Percentiles rank a stretch among this genome's conserved stretches.
phyloP scores from a whole-genome alignment of 2,888 invertebrate species.

The Chalcosyrphus nemorum region DNA sequence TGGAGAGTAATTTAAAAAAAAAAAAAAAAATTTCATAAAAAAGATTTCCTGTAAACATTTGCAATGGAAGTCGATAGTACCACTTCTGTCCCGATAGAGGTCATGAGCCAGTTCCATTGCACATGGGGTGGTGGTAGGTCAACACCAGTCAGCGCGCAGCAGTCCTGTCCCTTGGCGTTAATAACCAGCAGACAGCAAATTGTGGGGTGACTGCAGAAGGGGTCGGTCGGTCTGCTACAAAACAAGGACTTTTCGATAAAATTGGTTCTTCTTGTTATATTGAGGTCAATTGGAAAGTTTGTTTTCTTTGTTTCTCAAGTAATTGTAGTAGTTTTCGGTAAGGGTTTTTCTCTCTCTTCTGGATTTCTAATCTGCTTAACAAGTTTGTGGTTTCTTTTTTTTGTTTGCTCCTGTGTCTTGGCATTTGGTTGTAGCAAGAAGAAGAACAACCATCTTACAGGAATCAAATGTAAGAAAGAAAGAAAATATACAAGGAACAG shows the following conservation, averaged over 20 bases:
- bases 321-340: constrained; percentile 35
- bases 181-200: constrained; percentile 65
- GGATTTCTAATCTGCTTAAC: constrained; percentile 72
- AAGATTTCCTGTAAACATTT: constrained; percentile 53
- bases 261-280: constrained; percentile 59
- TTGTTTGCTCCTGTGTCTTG: background rate
- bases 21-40: constrained; percentile 39
- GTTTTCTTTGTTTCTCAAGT: constrained; percentile 65
- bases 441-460: background rate
- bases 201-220: background rate
- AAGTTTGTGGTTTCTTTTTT: constrained; percentile 60
- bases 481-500: constrained; percentile 24
- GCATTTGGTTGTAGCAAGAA: too few species aligned
- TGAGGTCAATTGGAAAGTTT: constrained; percentile 71
- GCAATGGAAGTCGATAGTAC: constrained; percentile 41
- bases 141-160: constrained; percentile 38
- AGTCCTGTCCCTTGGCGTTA: constrained; percentile 58
- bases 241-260: constrained; percentile 68
- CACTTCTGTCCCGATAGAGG: constrained; percentile 28
- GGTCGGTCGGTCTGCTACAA: background rate
- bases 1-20: constrained; percentile 30
- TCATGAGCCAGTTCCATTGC: constrained; percentile 47
- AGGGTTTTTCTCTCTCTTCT: constrained; percentile 6
- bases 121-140: constrained; percentile 44
- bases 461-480: constrained; percentile 45